A percentile compares a stretch with the other conserved stretches of the same genome.
Conservation (phyloP, 2,797 vertebrate genomes). For the Thaleichthys pacificus region DNA sequence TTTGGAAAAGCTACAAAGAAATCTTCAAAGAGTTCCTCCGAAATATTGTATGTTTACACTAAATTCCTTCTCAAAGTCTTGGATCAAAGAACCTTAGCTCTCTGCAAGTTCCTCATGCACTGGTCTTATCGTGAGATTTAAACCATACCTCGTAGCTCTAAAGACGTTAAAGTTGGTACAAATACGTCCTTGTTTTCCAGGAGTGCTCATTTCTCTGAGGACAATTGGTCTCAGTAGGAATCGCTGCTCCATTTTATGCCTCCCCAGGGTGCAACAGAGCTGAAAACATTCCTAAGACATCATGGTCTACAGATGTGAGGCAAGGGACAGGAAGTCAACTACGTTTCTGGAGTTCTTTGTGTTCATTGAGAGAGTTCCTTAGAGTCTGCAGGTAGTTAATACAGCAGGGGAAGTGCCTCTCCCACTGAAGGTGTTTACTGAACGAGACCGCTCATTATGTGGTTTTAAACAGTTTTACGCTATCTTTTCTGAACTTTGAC, state of each 20-base stretch:
- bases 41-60: constrained; percentile 14
- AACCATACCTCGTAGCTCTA: constrained; percentile 21
- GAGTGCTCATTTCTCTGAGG: constrained; percentile 31
- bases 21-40: constrained; percentile 1
- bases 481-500: neutral
- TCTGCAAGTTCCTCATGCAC: neutral
- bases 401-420: neutral
- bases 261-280: constrained; percentile 49
- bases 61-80: constrained; percentile 8
- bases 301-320: constrained; percentile 36
- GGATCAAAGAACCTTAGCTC: constrained; percentile 21
- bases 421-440: constrained; percentile 1
- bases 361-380: constrained; percentile 9
- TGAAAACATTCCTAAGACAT: constrained; percentile 55
- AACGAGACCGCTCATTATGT: neutral
- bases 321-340: constrained; percentile 14
- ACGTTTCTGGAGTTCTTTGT: constrained; percentile 5
- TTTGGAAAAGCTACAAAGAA: neutral
- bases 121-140: constrained; percentile 24
- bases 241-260: constrained; percentile 43
- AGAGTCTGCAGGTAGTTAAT: constrained; percentile 27
- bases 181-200: constrained; percentile 33
- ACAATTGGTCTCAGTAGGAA: constrained; percentile 35
- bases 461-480: neutral
- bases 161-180: constrained; percentile 32